Base-by-base conservation (phyloP, 2,888 invertebrate genomes). In the Sphaerophoria rueppellii region DNA sequence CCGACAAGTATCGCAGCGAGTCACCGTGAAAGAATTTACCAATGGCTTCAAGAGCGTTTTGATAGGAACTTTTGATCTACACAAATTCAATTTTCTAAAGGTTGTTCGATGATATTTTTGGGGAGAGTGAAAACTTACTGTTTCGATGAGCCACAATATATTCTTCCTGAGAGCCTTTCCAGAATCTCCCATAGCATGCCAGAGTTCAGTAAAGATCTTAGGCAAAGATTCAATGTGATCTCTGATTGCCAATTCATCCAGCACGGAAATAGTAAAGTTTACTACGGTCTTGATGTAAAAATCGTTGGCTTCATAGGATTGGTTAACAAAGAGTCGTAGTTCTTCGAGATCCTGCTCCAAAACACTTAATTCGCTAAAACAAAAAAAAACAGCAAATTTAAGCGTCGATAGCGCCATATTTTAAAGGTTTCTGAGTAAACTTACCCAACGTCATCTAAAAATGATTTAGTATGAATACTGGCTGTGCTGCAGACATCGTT, bases 111-210 rank as follows among this genome's bases (percentile, higher is more conserved):
- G 24, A 24, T 24, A 2, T 24, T 24, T 24, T 24, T 24, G 24
- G 24, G 24, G 24, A 24, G 24, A 24, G 24, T 24, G 24, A 7
- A 52, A 16, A 87, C 89, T 89, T 91, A 93, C 93, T 65, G 95
- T 94, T 82, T 96, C 95, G 0, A 96, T 94, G 0, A 96, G 93
- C 94, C 95, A 96, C 0, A 95, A 91, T 9, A 97, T 92, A 87
- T 96, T 96, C 86, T 95, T 94, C 60, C 96, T 94, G 24, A 97
- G 94, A 0, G 96, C 96, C 87, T 95, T 93, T 7, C 96, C 96
- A 0, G 96, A 96, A 71, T 96, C 96, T 0, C 96, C 97, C 96
- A 97, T 96, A 88, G 96, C 94, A 5, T 96, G 95, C 96, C 96
- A 96, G 89, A 97, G 93, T 90, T 97, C 97, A 61, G 95, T 95